Percentiles rank a stretch among this genome's conserved stretches.
Conservation (phyloP, 2,888 invertebrate species). For the Noctua janthe region DNA sequence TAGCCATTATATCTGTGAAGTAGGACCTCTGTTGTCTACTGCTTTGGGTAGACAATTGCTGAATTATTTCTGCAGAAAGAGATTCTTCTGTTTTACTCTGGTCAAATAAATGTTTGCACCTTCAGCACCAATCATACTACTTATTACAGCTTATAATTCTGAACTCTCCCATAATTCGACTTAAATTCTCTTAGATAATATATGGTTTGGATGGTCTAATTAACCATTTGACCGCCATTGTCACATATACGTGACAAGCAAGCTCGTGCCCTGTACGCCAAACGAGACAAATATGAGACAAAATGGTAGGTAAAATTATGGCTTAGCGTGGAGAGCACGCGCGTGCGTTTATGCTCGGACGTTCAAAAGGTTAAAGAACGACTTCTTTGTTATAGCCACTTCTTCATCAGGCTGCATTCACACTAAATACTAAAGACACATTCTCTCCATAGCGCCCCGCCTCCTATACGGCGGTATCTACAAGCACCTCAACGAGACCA, state of each 20-base stretch:
- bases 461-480: conserved; percentile 97
- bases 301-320: no score
- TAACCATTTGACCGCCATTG: no score
- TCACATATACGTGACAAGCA: no score
- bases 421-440: not conserved
- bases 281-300: no score
- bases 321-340: no score
- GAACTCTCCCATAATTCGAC: not conserved
- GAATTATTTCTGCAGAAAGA: not conserved
- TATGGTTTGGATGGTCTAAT: not conserved
- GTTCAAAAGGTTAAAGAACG: not conserved
- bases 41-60: not conserved
- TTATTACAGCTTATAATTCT: not conserved
- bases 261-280: no score
- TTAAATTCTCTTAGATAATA: not conserved
- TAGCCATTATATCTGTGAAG: not conserved
- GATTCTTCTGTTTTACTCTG: not conserved
- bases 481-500: conserved; percentile 96
- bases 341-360: no score
- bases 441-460: conserved; percentile 92
- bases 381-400: not conserved
- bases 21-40: not conserved
- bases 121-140: not conserved
- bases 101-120: not conserved
- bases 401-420: not conserved